Conservation (phyloP, 2,797 vertebrate genomes). For the Alectoris magna region DNA sequence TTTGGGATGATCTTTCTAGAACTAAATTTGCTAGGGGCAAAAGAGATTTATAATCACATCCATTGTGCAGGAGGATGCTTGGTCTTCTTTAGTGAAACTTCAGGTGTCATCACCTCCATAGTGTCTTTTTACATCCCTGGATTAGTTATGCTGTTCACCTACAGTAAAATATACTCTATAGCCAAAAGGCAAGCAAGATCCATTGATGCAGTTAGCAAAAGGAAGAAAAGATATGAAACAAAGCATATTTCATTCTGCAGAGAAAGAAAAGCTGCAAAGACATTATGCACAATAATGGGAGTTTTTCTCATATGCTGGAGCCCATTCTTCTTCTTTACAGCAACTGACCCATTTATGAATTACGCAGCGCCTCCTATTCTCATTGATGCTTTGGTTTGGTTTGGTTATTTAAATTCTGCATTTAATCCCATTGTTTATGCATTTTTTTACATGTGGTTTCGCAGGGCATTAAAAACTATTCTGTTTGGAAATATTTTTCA, state of each 20-base stretch:
- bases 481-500: slow-evolving; percentile 82
- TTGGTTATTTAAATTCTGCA: slow-evolving; percentile 86
- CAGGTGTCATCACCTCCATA: slow-evolving; percentile 72
- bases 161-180: slow-evolving; percentile 86
- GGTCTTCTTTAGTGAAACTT: slow-evolving; percentile 80
- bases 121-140: slow-evolving; percentile 85
- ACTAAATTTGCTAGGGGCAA: slow-evolving; percentile 76
- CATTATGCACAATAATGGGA: slow-evolving; percentile 84
- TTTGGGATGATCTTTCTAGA: slow-evolving; percentile 83
- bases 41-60: slow-evolving; percentile 69
- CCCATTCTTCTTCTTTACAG: slow-evolving; percentile 85
- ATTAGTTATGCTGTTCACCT: slow-evolving; percentile 85
- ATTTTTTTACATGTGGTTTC: slow-evolving; percentile 89
- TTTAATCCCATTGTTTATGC: slow-evolving; percentile 89
- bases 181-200: slow-evolving; percentile 83
- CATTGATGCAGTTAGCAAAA: slow-evolving; percentile 69
- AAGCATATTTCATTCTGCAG: slow-evolving; percentile 62
- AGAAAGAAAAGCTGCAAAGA: slow-evolving; percentile 86
- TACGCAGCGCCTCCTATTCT: slow-evolving; percentile 72
- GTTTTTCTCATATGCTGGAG: slow-evolving; percentile 86
- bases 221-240: slow-evolving; percentile 56
- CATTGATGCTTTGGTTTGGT: slow-evolving; percentile 83
- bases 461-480: slow-evolving; percentile 82
- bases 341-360: slow-evolving; percentile 77
- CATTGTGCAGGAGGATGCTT: slow-evolving; percentile 80